Evolutionary conservation across 2,113 vertebrate species (phyloP).

Genomic region (Epinephelus moara): DNA sequence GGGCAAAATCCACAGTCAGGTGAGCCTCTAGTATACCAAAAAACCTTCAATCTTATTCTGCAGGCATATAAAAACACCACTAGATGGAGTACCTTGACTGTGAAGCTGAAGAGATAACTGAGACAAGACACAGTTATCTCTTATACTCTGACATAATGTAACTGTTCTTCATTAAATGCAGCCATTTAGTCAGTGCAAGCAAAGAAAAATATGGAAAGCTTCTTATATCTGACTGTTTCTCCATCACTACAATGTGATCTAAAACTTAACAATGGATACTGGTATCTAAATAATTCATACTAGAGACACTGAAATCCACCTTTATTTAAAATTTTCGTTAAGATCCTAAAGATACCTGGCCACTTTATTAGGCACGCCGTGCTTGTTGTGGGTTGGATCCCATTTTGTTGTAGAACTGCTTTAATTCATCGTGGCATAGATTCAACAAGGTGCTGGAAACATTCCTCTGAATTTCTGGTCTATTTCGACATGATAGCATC

Average conservation of each 20-base stretch:
- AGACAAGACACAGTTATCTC: not conserved
- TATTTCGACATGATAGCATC: too few species aligned
- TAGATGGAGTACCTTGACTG: slow-evolving; percentile 47
- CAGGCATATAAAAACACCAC: not conserved
- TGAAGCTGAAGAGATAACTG: not conserved
- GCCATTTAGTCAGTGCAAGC: not conserved
- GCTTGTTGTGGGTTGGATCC: too few species aligned
- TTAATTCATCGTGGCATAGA: too few species aligned
- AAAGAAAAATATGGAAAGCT: not conserved
- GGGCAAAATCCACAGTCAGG: not conserved
- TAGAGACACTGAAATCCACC: not conserved
- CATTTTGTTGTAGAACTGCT: too few species aligned
- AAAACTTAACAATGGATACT: too few species aligned
- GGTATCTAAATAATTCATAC: too few species aligned
- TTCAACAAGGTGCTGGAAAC: too few species aligned
- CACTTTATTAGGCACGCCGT: too few species aligned
- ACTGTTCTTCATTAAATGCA: not conserved
- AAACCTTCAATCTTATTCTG: not conserved
- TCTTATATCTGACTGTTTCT: not conserved
- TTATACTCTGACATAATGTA: not conserved
- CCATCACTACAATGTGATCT: too few species aligned
- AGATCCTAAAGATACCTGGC: not conserved
- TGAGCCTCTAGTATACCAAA: not conserved
- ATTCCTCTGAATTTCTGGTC: too few species aligned
- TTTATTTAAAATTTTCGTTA: not conserved